Evolutionary conservation across 1,140 invertebrate species (phyloP).

Genomic region (Drosophila hydei): DNA sequence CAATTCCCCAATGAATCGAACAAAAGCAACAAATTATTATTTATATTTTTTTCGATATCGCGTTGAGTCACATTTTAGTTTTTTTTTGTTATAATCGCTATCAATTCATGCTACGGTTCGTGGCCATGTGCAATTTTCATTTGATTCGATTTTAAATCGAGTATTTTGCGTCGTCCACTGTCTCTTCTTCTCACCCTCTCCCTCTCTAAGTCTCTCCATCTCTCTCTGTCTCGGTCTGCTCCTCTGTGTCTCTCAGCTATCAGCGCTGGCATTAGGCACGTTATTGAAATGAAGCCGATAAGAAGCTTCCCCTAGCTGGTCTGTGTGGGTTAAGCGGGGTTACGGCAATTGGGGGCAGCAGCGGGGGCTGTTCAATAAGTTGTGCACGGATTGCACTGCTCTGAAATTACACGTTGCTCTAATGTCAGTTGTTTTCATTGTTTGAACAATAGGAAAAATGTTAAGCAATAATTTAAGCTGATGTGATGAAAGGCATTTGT

Average conservation of each 20-base stretch:
- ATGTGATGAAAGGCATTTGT: constrained; percentile 21
- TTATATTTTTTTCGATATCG: constrained; percentile 41
- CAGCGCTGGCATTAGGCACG: constrained; percentile 68
- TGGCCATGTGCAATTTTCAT: constrained; percentile 38
- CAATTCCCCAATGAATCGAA: constrained; percentile 51
- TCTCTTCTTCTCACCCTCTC: background rate
- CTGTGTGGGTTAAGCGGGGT: constrained; percentile 37
- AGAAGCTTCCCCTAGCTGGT: constrained; percentile 51
- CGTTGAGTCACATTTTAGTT: constrained; percentile 52
- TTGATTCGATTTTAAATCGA: constrained; percentile 46
- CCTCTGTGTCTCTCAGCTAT: constrained; percentile 45
- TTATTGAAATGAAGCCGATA: constrained; percentile 68
- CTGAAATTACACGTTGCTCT: constrained; percentile 58
- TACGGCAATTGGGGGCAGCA: background rate
- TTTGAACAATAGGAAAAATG: constrained; percentile 14
- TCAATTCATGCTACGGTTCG: constrained; percentile 21
- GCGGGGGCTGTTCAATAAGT: background rate
- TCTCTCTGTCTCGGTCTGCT: background rate
- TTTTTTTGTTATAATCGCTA: constrained; percentile 2
- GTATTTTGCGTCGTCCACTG: constrained; percentile 17
- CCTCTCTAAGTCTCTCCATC: background rate
- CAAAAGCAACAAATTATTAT: constrained; percentile 21
- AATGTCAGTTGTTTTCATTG: constrained; percentile 49
- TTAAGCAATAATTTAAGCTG: constrained; percentile 45
- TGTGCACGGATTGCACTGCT: background rate